phyloP scores from a whole-genome alignment of 2,888 invertebrate genomes.

The Drosophila anomalata region DNA sequence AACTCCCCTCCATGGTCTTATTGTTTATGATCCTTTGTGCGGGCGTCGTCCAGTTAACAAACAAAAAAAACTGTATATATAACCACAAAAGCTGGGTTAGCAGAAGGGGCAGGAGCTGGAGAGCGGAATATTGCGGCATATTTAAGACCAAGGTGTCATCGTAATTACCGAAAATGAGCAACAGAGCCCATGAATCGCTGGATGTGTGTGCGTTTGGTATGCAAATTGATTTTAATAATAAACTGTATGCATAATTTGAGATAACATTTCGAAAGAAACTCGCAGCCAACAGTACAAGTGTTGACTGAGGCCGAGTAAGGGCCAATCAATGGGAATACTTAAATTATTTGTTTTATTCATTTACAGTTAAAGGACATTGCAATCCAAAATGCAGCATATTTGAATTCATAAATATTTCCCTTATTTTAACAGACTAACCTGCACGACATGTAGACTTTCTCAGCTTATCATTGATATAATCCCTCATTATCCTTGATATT shows the following conservation, averaged over 20 bases:
- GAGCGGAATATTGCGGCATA: conserved; percentile 44
- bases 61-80: conserved; percentile 1
- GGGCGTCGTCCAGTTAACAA: conserved; percentile 27
- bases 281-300: conserved; percentile 15
- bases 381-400: not conserved
- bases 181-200: conserved; percentile 18
- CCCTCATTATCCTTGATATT: no score
- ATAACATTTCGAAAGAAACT: conserved; percentile 33
- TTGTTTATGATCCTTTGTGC: conserved; percentile 62
- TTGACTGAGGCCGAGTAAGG: conserved; percentile 22
- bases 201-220: conserved; percentile 35
- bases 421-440: no score
- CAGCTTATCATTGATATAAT: no score
- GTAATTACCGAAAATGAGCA: conserved; percentile 58
- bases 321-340: not conserved
- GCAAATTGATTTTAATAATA: conserved; percentile 58
- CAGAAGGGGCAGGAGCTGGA: not conserved
- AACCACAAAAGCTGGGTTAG: not conserved
- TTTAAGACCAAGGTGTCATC: conserved; percentile 62
- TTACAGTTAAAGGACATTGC: conserved; percentile 1
- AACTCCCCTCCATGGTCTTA: conserved; percentile 26
- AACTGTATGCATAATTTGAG: conserved; percentile 48
- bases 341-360: conserved; percentile 4
- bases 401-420: not conserved
- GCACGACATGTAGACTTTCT: no score